Percentiles rank a stretch among this genome's conserved stretches.
Evolutionary conservation across 2,888 invertebrate species (phyloP).

Genomic region (Copidosoma aretas): DNA sequence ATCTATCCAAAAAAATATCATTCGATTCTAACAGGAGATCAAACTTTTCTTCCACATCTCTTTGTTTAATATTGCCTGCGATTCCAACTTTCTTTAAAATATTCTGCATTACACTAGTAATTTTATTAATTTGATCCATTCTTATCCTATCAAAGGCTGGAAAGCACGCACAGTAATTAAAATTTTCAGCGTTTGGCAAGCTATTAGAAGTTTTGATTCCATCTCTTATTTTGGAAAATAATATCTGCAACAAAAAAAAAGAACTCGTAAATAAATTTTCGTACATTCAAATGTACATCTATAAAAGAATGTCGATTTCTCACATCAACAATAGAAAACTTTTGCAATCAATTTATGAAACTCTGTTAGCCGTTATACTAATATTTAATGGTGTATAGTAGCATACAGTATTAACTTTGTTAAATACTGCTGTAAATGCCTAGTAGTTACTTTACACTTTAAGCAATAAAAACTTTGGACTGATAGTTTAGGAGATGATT

Average conservation of each 20-base stretch:
- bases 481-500: too few species aligned
- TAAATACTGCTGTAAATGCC: too few species aligned
- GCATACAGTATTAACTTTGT: too few species aligned
- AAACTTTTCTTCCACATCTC: constrained; percentile 71
- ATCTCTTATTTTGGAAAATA: constrained; percentile 69
- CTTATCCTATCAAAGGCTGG: constrained; percentile 75
- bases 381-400: too few species aligned
- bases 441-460: too few species aligned
- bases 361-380: too few species aligned
- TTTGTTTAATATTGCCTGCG: constrained; percentile 66
- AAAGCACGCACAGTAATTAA: constrained; percentile 78
- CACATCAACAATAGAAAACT: too few species aligned
- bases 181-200: constrained; percentile 75
- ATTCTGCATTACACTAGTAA: constrained; percentile 69
- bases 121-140: constrained; percentile 69
- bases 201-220: constrained; percentile 75
- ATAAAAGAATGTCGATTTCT: too few species aligned
- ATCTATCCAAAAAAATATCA: constrained; percentile 81
- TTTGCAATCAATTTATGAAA: too few species aligned
- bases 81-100: constrained; percentile 67
- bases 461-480: too few species aligned
- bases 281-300: too few species aligned
- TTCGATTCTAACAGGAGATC: constrained; percentile 83
- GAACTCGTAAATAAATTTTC: too few species aligned
- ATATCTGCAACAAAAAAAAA: constrained; percentile 31